A percentile compares a stretch with the other conserved stretches of the same genome.
These are phyloP conservation scores for Picathartes gymnocephalus DNA, from an alignment of 2,113 vertebrate genomes.

Conservation along the genomic window DNA sequence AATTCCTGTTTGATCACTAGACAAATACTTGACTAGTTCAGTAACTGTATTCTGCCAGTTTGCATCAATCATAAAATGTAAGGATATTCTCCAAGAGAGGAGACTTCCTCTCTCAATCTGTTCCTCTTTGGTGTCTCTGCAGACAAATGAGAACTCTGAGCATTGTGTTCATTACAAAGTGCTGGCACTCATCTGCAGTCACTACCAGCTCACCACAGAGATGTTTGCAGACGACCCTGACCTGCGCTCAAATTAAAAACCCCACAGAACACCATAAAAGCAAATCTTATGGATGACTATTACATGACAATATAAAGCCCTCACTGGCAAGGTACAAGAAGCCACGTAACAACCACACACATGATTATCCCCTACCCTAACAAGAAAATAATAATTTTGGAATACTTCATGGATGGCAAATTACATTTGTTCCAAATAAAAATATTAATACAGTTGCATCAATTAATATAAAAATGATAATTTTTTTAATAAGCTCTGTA, in stretches of 20 bases:
- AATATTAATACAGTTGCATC: neutral
- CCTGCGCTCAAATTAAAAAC: neutral
- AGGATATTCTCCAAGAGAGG: neutral
- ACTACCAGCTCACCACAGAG: neutral
- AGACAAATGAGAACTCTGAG: neutral
- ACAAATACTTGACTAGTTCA: neutral
- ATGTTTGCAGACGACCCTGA: neutral
- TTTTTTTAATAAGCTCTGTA: neutral
- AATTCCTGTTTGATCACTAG: neutral
- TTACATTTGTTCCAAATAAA: neutral
- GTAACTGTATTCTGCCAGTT: neutral
- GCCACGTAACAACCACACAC: neutral
- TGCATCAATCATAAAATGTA: neutral
- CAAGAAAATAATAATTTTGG: neutral
- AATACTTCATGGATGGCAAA: neutral
- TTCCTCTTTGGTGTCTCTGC: neutral
- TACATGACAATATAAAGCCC: neutral
- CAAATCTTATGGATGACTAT: neutral
- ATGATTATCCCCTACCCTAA: neutral
- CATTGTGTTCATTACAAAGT: accelerated
- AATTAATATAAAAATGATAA: neutral
- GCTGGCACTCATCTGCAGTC: neutral
- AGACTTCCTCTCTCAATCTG: neutral
- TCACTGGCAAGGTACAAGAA: neutral
- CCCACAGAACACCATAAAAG: neutral